These are phyloP conservation scores for Drosophila limbata DNA, from an alignment of 2,888 invertebrate genomes.

Conservation along the genomic window DNA sequence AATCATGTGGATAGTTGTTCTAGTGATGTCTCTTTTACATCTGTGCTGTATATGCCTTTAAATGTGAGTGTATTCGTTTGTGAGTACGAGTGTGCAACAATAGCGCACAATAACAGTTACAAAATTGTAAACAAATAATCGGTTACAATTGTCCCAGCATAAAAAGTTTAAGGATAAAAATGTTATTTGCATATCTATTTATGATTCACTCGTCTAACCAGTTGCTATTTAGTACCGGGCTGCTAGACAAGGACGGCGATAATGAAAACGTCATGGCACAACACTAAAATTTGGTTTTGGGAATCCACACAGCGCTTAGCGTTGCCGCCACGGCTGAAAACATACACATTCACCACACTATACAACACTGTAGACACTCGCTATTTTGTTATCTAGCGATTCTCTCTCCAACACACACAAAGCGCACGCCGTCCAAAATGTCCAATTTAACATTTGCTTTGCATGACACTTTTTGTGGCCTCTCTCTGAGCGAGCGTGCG, in stretches of 20 bases:
- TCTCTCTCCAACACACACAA: slow-evolving; percentile 28
- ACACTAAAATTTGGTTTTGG: slow-evolving; percentile 37
- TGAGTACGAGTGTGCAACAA: slow-evolving; percentile 43
- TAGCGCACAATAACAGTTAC: slow-evolving; percentile 39
- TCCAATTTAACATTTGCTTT: slow-evolving; percentile 67
- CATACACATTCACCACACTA: slow-evolving; percentile 32
- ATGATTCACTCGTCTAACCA: background rate
- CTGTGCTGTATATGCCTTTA: slow-evolving; percentile 31
- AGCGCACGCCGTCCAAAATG: slow-evolving; percentile 33
- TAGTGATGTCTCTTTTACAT: slow-evolving; percentile 37
- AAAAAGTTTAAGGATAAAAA: background rate
- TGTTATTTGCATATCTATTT: background rate
- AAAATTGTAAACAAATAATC: slow-evolving; percentile 45
- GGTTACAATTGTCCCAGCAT: background rate
- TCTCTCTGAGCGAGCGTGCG: slow-evolving; percentile 42
- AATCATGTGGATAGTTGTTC: slow-evolving; percentile 6
- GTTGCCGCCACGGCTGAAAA: slow-evolving; percentile 46
- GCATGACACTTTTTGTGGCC: slow-evolving; percentile 19
- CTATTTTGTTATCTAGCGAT: slow-evolving; percentile 59
- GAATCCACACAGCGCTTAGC: slow-evolving; percentile 23
- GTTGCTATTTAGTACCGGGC: slow-evolving; percentile 15
- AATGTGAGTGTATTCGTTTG: slow-evolving; percentile 21
- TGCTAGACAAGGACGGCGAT: slow-evolving; percentile 49
- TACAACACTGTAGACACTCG: slow-evolving; percentile 55
- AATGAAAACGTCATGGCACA: slow-evolving; percentile 35